A percentile compares a stretch with the other conserved stretches of the same genome.
Conservation (phyloP, 2,113 vertebrate species). For the Myrmecophaga tridactyla region DNA sequence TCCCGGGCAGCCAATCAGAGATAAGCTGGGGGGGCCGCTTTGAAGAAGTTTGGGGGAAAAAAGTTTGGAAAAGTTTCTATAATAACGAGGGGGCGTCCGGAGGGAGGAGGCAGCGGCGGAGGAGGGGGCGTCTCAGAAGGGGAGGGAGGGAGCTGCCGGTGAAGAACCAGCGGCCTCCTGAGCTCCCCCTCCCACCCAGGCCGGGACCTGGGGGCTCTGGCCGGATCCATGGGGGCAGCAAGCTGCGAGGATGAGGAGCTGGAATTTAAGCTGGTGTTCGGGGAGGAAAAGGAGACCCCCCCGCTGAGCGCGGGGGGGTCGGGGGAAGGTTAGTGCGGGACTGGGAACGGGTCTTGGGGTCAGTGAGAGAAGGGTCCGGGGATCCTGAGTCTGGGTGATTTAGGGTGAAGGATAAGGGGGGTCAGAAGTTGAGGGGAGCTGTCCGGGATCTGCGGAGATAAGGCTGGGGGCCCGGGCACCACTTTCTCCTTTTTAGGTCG, state of each 20-base stretch:
- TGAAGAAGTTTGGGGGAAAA: slow-evolving; percentile 78
- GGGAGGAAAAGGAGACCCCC: slow-evolving; percentile 80
- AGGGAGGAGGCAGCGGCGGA: slow-evolving; percentile 73
- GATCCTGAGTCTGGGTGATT: neutral
- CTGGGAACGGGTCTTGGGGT: slow-evolving; percentile 33
- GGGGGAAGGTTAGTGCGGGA: slow-evolving; percentile 78
- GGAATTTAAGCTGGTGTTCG: slow-evolving; percentile 84
- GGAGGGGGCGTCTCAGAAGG: slow-evolving; percentile 73
- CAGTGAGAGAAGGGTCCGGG: neutral
- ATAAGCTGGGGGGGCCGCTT: slow-evolving; percentile 67
- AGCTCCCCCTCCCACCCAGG: slow-evolving; percentile 50
- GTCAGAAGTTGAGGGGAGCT: neutral
- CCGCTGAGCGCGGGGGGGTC: slow-evolving; percentile 72
- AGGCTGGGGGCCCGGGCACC: slow-evolving; percentile 67
- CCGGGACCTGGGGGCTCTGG: slow-evolving; percentile 41
- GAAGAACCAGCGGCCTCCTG: slow-evolving; percentile 62
- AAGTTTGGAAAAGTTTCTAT: slow-evolving; percentile 81
- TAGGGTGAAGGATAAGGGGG: neutral
- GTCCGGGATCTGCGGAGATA: slow-evolving; percentile 39
- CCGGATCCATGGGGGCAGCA: slow-evolving; percentile 80
- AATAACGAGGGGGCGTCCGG: slow-evolving; percentile 78
- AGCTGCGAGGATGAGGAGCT: slow-evolving; percentile 83
- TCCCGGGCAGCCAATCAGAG: slow-evolving; percentile 75
- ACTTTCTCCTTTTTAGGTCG: slow-evolving; percentile 78
- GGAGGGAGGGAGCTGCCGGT: slow-evolving; percentile 71